phyloP scores from a whole-genome alignment of 2,797 vertebrate genomes.

The Onychomys torridus region DNA sequence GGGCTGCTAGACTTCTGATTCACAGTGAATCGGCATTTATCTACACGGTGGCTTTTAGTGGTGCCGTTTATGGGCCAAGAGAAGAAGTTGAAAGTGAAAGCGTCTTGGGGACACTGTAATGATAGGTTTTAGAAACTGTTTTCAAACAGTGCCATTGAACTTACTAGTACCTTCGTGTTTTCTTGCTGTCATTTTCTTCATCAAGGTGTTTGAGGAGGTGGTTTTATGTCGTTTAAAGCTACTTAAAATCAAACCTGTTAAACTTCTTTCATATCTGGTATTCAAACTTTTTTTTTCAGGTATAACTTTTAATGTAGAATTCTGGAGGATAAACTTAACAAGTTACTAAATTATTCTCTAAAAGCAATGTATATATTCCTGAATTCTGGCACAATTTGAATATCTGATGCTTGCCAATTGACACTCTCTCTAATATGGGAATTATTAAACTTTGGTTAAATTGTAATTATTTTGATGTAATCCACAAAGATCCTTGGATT shows the following conservation, averaged over 20 bases:
- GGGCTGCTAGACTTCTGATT: neutral
- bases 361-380: conserved; percentile 13
- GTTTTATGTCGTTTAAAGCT: conserved; percentile 39
- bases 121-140: conserved; percentile 44
- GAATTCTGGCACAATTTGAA: conserved; percentile 42
- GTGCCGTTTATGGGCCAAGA: neutral
- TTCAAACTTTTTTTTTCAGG: neutral
- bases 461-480: conserved; percentile 41
- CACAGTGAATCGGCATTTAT: neutral
- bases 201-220: conserved; percentile 44
- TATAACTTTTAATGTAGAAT: neutral
- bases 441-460: conserved; percentile 58
- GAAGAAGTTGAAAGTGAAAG: conserved; percentile 20
- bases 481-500: conserved; percentile 37
- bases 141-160: conserved; percentile 32
- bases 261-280: neutral
- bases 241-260: neutral
- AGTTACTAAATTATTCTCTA: conserved; percentile 24
- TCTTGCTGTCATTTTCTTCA: conserved; percentile 25
- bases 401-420: neutral
- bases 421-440: neutral
- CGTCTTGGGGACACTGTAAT: neutral
- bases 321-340: neutral
- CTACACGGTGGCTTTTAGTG: neutral
- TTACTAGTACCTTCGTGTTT: conserved; percentile 42